phyloP scores from a whole-genome alignment of 2,797 vertebrate species.

The Acrossocheilus fasciatus region DNA sequence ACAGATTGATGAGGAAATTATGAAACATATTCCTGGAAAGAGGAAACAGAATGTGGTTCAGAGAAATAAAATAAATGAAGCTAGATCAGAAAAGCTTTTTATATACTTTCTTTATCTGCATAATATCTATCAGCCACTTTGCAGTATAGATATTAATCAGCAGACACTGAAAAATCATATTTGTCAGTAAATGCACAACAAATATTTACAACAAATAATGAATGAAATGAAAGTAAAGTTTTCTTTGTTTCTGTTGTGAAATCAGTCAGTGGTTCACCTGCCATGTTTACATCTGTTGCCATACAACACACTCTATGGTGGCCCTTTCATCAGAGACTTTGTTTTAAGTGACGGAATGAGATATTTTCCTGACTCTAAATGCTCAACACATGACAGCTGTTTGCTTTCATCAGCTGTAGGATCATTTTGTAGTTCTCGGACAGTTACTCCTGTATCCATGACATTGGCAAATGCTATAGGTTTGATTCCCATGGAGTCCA shows the following conservation, averaged over 20 bases:
- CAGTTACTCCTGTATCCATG: too few species aligned
- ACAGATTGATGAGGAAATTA: not conserved
- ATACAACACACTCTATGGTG: too few species aligned
- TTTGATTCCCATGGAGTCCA: too few species aligned
- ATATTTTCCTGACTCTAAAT: too few species aligned
- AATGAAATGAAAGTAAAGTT: not conserved
- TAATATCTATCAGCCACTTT: not conserved
- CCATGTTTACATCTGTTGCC: too few species aligned
- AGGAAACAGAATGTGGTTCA: not conserved
- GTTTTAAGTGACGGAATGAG: too few species aligned
- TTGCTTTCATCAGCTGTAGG: too few species aligned
- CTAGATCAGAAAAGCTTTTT: not conserved
- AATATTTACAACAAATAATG: not conserved
- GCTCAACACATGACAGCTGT: too few species aligned
- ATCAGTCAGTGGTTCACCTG: too few species aligned
- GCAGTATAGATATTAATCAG: not conserved
- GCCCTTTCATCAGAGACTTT: too few species aligned
- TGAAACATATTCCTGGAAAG: not conserved
- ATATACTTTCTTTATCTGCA: not conserved
- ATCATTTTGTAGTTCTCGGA: too few species aligned
- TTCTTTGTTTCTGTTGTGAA: not conserved
- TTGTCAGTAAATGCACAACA: not conserved
- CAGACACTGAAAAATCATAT: not conserved
- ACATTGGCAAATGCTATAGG: too few species aligned
- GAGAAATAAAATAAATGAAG: not conserved